Conservation (phyloP, 1,140 invertebrate species). For the Maniola jurtina region DNA sequence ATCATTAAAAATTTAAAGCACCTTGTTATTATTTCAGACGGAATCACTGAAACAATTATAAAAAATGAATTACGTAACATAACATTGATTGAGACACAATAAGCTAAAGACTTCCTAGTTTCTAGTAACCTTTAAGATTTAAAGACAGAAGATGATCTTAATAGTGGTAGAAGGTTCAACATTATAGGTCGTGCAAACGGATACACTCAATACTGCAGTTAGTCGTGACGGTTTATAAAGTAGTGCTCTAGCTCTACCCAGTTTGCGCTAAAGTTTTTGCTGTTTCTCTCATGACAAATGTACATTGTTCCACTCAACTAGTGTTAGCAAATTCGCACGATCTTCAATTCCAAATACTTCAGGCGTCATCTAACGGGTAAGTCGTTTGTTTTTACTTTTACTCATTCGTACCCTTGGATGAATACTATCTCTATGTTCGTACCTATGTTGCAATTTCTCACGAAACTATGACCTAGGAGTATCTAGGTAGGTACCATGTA, state of each 20-base stretch:
- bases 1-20: no score
- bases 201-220: constrained; percentile 21
- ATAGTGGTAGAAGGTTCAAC: constrained; percentile 7
- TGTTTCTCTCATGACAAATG: constrained; percentile 17
- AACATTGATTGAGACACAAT: neutral
- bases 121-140: constrained; percentile 6
- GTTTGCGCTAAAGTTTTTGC: constrained; percentile 14
- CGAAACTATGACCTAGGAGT: neutral
- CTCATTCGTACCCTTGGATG: no score
- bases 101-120: constrained; percentile 1
- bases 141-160: constrained; percentile 1
- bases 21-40: no score
- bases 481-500: no score
- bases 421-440: no score
- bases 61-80: neutral
- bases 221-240: constrained; percentile 19
- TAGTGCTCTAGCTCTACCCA: constrained; percentile 22
- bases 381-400: constrained; percentile 5
- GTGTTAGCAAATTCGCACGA: constrained; percentile 44
- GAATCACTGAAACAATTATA: neutral
- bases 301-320: constrained; percentile 25
- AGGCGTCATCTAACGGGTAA: constrained; percentile 19
- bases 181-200: constrained; percentile 21
- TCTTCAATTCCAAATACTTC: constrained; percentile 45
- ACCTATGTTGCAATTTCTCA: no score